Conservation (phyloP, 2,888 invertebrate genomes). For the Troides aeacus region DNA sequence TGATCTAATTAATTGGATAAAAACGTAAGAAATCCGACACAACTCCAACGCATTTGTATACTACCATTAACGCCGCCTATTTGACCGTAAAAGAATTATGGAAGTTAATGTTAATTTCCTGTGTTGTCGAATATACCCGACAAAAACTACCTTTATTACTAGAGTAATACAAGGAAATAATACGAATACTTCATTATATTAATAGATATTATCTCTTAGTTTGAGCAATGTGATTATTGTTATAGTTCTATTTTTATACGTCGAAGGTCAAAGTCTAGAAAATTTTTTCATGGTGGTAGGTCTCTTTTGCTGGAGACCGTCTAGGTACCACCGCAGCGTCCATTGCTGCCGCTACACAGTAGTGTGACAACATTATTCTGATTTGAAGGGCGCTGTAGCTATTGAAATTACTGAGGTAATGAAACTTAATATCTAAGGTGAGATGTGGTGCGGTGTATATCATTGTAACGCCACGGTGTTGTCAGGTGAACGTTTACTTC, state of each 20-base stretch:
- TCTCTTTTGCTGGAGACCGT: too few species aligned
- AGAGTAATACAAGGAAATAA: conserved; percentile 4
- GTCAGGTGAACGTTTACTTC: too few species aligned
- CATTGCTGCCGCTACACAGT: too few species aligned
- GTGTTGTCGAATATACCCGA: conserved; percentile 6
- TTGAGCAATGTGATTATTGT: conserved; percentile 62
- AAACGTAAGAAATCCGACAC: conserved; percentile 14
- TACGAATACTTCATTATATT: conserved; percentile 6
- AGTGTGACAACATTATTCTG: too few species aligned
- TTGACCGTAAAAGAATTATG: conserved; percentile 18
- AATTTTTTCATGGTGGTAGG: conserved; percentile 36
- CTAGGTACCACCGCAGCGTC: too few species aligned
- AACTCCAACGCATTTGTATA: conserved; percentile 5
- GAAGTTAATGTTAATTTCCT: conserved; percentile 23
- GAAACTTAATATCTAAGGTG: too few species aligned
- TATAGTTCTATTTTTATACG: conserved; percentile 36
- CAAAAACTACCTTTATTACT: not conserved
- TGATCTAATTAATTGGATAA: conserved; percentile 18
- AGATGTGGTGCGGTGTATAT: too few species aligned
- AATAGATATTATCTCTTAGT: conserved; percentile 35
- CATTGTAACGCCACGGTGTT: too few species aligned
- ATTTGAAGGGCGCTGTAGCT: too few species aligned
- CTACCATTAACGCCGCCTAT: conserved; percentile 14
- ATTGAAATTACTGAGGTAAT: too few species aligned
- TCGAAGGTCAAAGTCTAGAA: not conserved